Conservation (phyloP, 1,140 invertebrate genomes). For the Mylabris phalerata region DNA sequence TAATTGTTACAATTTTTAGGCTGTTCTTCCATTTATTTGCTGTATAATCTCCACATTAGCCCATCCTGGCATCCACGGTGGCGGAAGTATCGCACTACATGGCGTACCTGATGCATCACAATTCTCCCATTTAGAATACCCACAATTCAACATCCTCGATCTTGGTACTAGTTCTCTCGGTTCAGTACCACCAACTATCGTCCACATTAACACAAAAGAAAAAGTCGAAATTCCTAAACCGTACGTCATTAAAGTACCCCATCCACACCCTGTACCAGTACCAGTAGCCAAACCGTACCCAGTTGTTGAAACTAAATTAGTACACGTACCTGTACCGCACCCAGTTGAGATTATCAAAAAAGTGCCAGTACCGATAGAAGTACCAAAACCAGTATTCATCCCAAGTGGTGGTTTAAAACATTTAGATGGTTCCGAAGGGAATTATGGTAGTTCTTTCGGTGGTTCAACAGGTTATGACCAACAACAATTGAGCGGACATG, state of each 20-base stretch:
- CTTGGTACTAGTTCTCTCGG: constrained; percentile 29
- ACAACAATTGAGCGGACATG: background rate
- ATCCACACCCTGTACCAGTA: constrained; percentile 36
- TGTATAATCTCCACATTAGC: constrained; percentile 2
- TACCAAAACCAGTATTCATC: constrained; percentile 34
- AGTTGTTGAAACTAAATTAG: constrained; percentile 28
- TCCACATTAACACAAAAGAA: constrained; percentile 28
- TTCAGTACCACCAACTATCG: constrained; percentile 28
- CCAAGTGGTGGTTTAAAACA: constrained; percentile 17
- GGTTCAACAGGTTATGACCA: background rate
- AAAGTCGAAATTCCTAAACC: constrained; percentile 32
- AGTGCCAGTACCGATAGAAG: constrained; percentile 34
- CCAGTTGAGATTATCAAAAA: constrained; percentile 21
- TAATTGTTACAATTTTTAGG: constrained; percentile 1
- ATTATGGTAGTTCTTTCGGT: background rate
- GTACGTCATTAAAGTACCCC: constrained; percentile 34
- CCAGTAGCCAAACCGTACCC: constrained; percentile 32
- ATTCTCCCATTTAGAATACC: constrained; percentile 27
- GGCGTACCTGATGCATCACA: constrained; percentile 27
- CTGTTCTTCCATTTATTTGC: constrained; percentile 6
- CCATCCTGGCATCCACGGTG: constrained; percentile 5
- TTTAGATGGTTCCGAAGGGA: background rate
- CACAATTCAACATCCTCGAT: constrained; percentile 29
- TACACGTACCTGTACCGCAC: constrained; percentile 23
- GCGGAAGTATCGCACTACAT: constrained; percentile 11